These are phyloP conservation scores for Nasonia oneida DNA, from an alignment of 2,888 invertebrate genomes.

Conservation along the genomic window DNA sequence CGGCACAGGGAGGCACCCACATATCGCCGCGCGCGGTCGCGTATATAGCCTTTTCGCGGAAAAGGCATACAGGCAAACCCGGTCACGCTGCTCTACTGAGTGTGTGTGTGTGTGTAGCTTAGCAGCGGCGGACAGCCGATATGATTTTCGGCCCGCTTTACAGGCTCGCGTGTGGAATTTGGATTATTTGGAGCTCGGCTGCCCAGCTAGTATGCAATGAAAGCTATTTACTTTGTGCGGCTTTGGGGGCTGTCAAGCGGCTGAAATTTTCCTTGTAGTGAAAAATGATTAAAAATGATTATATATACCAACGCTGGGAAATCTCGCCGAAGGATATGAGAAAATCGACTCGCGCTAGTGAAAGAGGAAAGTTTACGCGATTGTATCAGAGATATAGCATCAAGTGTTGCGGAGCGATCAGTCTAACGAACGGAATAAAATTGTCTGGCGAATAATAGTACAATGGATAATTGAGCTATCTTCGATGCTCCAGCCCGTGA, in stretches of 20 bases:
- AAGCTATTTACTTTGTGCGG: constrained; percentile 3
- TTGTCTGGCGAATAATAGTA: neutral
- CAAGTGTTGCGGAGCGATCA: no score
- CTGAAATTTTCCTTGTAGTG: no score
- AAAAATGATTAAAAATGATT: no score
- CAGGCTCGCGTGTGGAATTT: neutral
- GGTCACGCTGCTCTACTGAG: no score
- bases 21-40: neutral
- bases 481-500: neutral
- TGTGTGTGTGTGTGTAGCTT: neutral
- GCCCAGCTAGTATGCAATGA: neutral
- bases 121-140: neutral
- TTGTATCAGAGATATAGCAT: neutral
- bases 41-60: neutral
- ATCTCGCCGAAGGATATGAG: neutral
- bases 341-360: neutral
- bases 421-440: neutral
- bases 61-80: neutral
- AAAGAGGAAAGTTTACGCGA: constrained; percentile 9
- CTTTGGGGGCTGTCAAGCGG: neutral
- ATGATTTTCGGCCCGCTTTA: constrained; percentile 4
- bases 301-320: neutral
- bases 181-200: neutral
- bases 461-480: neutral
- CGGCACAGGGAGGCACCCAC: neutral